Evolutionary conservation across 2,888 invertebrate genomes (phyloP), one percentile per base, ranked within the genome.

Genomic region (Drosophila meridionalis): DNA sequence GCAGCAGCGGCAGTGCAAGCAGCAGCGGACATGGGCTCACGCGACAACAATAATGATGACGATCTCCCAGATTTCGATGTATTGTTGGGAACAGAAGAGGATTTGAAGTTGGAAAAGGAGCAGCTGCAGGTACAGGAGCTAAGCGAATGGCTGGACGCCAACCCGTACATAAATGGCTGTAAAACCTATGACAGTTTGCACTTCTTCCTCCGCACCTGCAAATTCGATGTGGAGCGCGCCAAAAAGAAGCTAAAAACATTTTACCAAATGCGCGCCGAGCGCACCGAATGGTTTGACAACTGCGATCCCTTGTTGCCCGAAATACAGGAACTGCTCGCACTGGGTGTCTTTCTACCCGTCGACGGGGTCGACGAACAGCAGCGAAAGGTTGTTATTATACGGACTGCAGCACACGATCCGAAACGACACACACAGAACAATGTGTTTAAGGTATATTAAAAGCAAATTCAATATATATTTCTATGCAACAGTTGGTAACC

Each of bases 331-430:
- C 89, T 96, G 9, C 92, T 95, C 0, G 90, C 94, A 45, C 73
- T 95, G 6, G 96, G 95, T 4, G 94, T 95, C 30, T 95, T 95
- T 82, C 87, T 96, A 4, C 95, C 96, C 0, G 87, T 96, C 34
- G 93, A 94, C 71, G 91, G 93, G 36, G 94, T 94, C 58, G 92
- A 93, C 61, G 87, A 84, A 2, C 92, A 94, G 45, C 94, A 94
- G 55, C 93, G 94, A 77, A 92, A 94, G 82, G 94, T 96, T 6
- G 93, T 96, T 1, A 92, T 96, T n/a, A 94, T 95, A 53, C 93
- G 95, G 56, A 94, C 94, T 0, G 94, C 94, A 4, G 94, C 93
- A 0, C 95, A 96, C 82, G 93, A 95, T 92, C 95, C 96, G 0
- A 93, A 92, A 59, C 92, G 87, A 48, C 94, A 95, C 80, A 92